phyloP scores from a whole-genome alignment of 2,113 vertebrate genomes.

The Cranoglanis bouderius region DNA sequence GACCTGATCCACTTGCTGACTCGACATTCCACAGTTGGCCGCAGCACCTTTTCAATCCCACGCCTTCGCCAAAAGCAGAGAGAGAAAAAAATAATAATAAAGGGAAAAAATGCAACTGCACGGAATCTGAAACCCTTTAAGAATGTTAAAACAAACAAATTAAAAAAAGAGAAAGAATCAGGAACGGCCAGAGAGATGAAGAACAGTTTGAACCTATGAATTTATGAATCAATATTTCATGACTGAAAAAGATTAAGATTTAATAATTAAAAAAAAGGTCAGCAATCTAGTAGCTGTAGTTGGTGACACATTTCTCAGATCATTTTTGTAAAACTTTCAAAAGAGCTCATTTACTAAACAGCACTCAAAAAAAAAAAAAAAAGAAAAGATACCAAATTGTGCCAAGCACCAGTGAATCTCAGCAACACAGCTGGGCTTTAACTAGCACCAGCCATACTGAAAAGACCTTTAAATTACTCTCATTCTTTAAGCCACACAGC shows the following conservation, averaged over 20 bases:
- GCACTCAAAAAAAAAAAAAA: neutral
- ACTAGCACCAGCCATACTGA: neutral
- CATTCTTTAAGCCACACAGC: slow-evolving; percentile 36
- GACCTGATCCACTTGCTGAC: slow-evolving; percentile 74
- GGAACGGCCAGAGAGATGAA: neutral
- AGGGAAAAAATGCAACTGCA: neutral
- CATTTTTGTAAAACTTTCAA: slow-evolving; percentile 5
- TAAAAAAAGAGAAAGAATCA: neutral
- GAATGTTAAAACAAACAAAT: neutral
- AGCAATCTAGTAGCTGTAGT: neutral
- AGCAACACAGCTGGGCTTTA: slow-evolving; percentile 3
- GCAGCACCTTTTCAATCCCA: slow-evolving; percentile 49
- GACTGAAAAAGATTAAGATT: neutral
- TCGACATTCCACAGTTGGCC: slow-evolving; percentile 77
- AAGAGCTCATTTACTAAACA: neutral
- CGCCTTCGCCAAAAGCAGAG: slow-evolving; percentile 24
- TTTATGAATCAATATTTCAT: slow-evolving; percentile 6
- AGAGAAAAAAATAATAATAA: neutral
- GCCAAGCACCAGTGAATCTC: slow-evolving; percentile 3
- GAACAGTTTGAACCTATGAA: neutral
- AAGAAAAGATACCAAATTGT: neutral
- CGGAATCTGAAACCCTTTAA: slow-evolving; percentile 16
- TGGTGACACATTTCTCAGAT: neutral
- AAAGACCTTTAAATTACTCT: slow-evolving; percentile 28
- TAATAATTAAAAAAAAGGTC: neutral